Percentiles rank a stretch among this genome's conserved stretches.
Evolutionary conservation across 1,140 invertebrate species (phyloP).

Genomic region (Melitaea cinxia): DNA sequence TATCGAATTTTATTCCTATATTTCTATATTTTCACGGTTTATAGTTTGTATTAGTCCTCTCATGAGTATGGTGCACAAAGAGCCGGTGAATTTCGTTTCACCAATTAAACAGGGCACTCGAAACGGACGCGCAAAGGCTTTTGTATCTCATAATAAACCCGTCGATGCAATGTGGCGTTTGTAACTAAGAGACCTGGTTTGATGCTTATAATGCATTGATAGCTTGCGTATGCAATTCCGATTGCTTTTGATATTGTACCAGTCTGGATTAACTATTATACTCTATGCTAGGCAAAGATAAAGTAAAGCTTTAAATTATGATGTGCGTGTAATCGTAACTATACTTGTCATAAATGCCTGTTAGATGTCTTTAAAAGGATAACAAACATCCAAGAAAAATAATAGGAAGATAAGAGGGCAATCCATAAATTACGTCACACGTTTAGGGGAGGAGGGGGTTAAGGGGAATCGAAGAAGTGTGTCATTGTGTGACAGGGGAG

Average conservation of each 20-base stretch:
- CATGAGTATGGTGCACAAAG: conserved; percentile 46
- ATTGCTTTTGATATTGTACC: conserved; percentile 12
- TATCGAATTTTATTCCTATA: conserved; percentile 40
- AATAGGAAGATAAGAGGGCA: no score
- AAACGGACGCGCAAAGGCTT: conserved; percentile 57
- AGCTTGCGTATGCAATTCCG: conserved; percentile 5
- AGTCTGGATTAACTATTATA: conserved; percentile 4
- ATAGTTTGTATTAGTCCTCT: conserved; percentile 54
- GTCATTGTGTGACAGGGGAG: no score
- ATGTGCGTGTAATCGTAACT: no score
- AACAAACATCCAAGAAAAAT: no score
- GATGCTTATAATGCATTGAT: conserved; percentile 9
- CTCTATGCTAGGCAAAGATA: neutral
- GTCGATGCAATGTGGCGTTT: conserved; percentile 40
- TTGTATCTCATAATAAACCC: conserved; percentile 71
- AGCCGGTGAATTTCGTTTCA: conserved; percentile 49
- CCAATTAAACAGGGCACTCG: conserved; percentile 64
- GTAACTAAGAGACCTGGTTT: conserved; percentile 15
- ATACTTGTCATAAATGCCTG: no score
- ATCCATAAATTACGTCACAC: no score
- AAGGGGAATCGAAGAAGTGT: no score
- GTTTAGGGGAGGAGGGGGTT: no score
- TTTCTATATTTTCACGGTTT: conserved; percentile 41
- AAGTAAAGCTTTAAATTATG: no score
- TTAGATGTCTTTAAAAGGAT: no score